phyloP scores from a whole-genome alignment of 2,888 invertebrate genomes.

The Macrophya annulata region DNA sequence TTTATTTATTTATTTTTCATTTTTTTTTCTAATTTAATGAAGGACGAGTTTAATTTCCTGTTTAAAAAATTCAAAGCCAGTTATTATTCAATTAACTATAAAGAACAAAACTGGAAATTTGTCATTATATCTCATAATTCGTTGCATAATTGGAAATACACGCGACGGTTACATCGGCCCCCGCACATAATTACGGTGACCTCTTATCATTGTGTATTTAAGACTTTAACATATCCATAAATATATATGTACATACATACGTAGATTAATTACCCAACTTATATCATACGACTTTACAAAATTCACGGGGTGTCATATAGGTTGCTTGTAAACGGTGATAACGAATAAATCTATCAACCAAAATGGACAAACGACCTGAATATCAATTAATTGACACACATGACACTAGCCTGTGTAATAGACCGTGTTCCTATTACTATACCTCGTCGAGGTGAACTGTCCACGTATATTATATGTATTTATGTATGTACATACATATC shows the following conservation, averaged over 20 bases:
- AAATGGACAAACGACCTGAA: slow-evolving; percentile 26
- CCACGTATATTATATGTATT: not conserved
- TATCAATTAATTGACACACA: slow-evolving; percentile 38
- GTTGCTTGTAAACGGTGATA: not conserved
- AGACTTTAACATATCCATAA: not conserved
- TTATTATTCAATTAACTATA: not conserved
- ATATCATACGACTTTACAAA: not conserved
- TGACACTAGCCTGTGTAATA: not conserved
- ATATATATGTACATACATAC: too few species aligned
- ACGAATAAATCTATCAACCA: not conserved
- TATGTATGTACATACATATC: too few species aligned
- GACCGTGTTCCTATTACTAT: not conserved
- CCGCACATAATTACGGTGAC: slow-evolving; percentile 8
- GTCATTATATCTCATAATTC: not conserved
- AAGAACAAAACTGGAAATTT: not conserved
- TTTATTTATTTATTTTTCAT: too few species aligned
- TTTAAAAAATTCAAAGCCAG: not conserved
- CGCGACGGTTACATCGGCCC: not conserved
- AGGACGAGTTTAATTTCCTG: not conserved
- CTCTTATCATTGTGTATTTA: not conserved
- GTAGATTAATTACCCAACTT: not conserved
- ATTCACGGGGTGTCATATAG: not conserved
- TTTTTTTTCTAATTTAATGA: not conserved
- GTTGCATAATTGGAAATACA: slow-evolving; percentile 12
- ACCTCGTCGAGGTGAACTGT: not conserved